A percentile compares a stretch with the other conserved stretches of the same genome.
These are phyloP conservation scores for Avahi laniger DNA, from an alignment of 2,797 vertebrate genomes.

Conservation along the genomic window DNA sequence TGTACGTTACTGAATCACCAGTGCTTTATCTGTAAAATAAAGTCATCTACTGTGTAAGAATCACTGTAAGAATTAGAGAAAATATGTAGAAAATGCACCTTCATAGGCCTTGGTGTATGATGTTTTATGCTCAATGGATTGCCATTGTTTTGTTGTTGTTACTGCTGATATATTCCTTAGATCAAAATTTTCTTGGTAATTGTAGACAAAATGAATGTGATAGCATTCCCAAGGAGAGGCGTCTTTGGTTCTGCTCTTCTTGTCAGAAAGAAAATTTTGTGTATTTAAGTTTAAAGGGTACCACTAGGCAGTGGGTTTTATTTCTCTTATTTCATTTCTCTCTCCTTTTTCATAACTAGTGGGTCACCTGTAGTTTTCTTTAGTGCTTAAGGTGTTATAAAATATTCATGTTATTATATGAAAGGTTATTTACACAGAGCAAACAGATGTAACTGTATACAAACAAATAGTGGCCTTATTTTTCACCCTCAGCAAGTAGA, in stretches of 20 bases:
- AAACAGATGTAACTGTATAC: constrained; percentile 29
- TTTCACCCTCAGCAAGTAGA: constrained; percentile 57
- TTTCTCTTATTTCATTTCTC: constrained; percentile 12
- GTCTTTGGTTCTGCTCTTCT: not conserved
- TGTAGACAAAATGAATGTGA: not conserved
- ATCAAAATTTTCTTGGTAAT: constrained; percentile 36
- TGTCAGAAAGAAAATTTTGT: constrained; percentile 5
- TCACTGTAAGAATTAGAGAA: not conserved
- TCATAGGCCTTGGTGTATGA: not conserved
- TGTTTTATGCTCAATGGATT: not conserved
- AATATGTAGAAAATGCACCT: not conserved
- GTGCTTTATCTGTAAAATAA: not conserved
- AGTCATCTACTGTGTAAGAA: not conserved
- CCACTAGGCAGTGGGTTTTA: not conserved
- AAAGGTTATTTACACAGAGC: constrained; percentile 32
- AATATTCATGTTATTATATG: constrained; percentile 49
- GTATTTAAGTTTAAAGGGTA: constrained; percentile 26
- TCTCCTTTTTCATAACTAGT: constrained; percentile 32
- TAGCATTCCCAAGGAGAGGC: not conserved
- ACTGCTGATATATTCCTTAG: not conserved
- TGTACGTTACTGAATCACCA: not conserved
- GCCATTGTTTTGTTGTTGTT: constrained; percentile 1
- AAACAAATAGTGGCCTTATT: constrained; percentile 60
- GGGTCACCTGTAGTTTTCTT: not conserved
- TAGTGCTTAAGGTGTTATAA: constrained; percentile 11